phyloP scores from a whole-genome alignment of 37 sponge, comb jelly and placozoan species.

The Cliona cf. orientalis region DNA sequence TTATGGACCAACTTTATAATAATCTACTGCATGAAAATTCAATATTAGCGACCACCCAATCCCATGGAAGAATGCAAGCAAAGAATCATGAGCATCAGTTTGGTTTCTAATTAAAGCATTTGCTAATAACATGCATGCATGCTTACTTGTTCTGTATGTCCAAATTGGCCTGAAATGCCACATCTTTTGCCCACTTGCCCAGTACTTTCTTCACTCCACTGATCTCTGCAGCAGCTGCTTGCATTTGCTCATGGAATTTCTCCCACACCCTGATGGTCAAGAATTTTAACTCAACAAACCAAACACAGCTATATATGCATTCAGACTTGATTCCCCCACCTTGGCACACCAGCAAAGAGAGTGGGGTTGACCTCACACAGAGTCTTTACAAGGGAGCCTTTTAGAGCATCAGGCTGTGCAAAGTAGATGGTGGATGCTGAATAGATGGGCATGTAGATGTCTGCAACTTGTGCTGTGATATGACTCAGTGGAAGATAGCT shows the following conservation, averaged over 20 bases:
- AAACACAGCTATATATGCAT: no score
- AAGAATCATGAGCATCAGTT: no score
- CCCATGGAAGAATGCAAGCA: no score
- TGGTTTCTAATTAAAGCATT: no score
- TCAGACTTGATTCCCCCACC: conserved; percentile 31
- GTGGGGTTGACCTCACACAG: conserved; percentile 80
- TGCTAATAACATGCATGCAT: no score
- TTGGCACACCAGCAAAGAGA: conserved; percentile 81
- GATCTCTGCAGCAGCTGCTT: conserved; percentile 23
- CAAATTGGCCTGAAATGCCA: no score
- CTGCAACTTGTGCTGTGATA: conserved; percentile 73
- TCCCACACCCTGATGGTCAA: conserved; percentile 70
- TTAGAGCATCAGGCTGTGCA: conserved; percentile 94
- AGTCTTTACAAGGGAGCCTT: conserved; percentile 56
- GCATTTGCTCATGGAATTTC: conserved; percentile 55
- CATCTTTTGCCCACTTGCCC: conserved; percentile 51
- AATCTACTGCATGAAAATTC: no score
- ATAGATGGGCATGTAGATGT: conserved; percentile 53
- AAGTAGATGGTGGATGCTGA: conserved; percentile 57
- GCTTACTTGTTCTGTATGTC: no score
- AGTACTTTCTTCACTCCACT: conserved; percentile 56
- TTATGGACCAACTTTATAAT: no score
- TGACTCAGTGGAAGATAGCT: conserved; percentile 82
- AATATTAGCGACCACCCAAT: no score
- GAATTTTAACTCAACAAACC: no score